Percentiles rank a stretch among this genome's conserved stretches.
Conservation (phyloP, 1,140 invertebrate genomes). For the Pseudomyrmex cubaensis region DNA sequence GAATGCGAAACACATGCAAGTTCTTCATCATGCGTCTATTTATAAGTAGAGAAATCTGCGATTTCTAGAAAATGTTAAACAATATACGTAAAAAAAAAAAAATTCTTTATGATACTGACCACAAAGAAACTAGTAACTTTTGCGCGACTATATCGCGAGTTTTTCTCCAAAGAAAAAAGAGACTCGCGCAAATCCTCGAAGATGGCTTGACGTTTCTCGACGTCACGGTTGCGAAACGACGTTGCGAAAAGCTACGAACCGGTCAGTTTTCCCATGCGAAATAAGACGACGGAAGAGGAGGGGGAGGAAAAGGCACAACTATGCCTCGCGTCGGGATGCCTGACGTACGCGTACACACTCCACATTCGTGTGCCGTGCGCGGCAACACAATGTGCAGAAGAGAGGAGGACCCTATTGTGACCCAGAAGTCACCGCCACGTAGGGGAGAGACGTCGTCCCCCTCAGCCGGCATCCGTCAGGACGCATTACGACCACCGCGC, state of each 20-base stretch:
- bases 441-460: conserved; percentile 67
- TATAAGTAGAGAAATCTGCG: background rate
- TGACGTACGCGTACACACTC: conserved; percentile 41
- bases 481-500: conserved; percentile 73
- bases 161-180: no score
- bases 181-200: background rate
- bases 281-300: conserved; percentile 33
- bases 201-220: conserved; percentile 1
- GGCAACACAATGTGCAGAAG: conserved; percentile 58
- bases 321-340: conserved; percentile 36
- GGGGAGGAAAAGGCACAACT: background rate
- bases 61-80: background rate
- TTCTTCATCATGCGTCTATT: background rate
- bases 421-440: conserved; percentile 75
- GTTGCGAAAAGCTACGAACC: background rate
- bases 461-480: conserved; percentile 77
- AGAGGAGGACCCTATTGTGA: conserved; percentile 75
- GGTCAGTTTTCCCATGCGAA: conserved; percentile 47
- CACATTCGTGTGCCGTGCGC: conserved; percentile 45
- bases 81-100: background rate
- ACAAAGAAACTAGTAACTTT: no score
- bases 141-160: no score
- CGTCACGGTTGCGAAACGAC: background rate
- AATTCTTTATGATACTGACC: background rate
- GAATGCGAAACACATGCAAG: conserved; percentile 12